Conservation (phyloP, 2,113 vertebrate species). For the Coptodon rendalli region DNA sequence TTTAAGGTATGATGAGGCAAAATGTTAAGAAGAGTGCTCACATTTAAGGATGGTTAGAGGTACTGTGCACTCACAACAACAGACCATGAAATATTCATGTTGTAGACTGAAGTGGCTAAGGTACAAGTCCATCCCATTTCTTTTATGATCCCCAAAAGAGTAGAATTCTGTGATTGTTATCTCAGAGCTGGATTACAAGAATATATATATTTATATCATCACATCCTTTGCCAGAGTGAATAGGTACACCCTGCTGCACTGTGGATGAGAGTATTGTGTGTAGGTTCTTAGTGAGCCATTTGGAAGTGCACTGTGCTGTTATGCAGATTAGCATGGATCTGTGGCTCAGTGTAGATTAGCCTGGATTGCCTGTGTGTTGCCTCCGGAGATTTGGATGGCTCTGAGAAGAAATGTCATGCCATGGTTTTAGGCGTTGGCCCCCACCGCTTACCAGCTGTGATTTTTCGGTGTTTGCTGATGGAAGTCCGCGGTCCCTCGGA, state of each 20-base stretch:
- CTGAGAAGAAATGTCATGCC: slow-evolving; percentile 44
- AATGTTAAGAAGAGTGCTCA: background rate
- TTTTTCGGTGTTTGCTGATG: slow-evolving; percentile 26
- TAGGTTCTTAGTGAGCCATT: slow-evolving; percentile 13
- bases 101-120: background rate
- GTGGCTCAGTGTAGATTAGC: slow-evolving; percentile 52
- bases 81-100: slow-evolving; percentile 55
- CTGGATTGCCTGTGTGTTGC: slow-evolving; percentile 33
- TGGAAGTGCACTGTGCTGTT: slow-evolving; percentile 12
- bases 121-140: slow-evolving; percentile 7
- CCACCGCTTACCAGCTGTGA: slow-evolving; percentile 41
- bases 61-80: slow-evolving; percentile 17
- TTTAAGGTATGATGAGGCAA: background rate
- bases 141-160: slow-evolving; percentile 18
- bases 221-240: background rate
- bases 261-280: background rate
- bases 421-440: slow-evolving; percentile 27
- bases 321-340: slow-evolving; percentile 47
- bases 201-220: background rate
- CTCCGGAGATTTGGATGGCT: slow-evolving; percentile 40
- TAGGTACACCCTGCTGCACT: background rate
- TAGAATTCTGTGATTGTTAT: background rate
- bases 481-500: slow-evolving; percentile 21
- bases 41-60: slow-evolving; percentile 9
- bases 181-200: background rate